Percentiles rank a stretch among this genome's conserved stretches.
Evolutionary conservation across 2,888 invertebrate species (phyloP).

Genomic region (Lepeophtheirus nordmannii): DNA sequence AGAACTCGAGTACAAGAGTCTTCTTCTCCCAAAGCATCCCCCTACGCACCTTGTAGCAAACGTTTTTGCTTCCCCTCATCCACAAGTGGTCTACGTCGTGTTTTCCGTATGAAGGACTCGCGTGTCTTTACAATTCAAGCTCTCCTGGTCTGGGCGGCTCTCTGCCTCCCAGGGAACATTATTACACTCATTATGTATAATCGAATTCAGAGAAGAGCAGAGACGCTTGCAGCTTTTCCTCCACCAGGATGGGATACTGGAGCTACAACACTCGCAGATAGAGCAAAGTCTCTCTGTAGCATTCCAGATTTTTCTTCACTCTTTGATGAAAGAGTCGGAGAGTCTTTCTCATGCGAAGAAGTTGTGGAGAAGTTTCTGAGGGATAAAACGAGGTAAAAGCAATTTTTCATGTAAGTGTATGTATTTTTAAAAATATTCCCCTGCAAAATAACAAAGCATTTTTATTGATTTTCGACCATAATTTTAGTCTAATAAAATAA

Average conservation of each 20-base stretch:
- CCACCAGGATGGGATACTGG: background rate
- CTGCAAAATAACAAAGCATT: no score
- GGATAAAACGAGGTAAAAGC: background rate
- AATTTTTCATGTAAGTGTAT: no score
- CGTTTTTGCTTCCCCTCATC: background rate
- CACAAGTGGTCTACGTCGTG: background rate
- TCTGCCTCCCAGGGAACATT: slow-evolving; percentile 8
- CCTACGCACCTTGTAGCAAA: background rate
- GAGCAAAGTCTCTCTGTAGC: background rate
- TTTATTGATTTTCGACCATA: no score
- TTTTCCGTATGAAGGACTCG: background rate
- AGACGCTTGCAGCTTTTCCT: background rate
- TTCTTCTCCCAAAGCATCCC: background rate
- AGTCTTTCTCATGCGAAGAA: background rate
- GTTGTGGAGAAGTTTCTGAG: background rate
- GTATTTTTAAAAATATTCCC: no score
- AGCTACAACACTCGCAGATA: no score
- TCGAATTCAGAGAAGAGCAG: background rate
- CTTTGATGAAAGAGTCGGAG: background rate
- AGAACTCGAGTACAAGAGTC: background rate
- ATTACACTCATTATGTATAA: slow-evolving; percentile 14
- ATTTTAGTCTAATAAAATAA: no score
- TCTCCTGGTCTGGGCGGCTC: background rate
- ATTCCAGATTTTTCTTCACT: background rate
- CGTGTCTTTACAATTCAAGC: background rate